Base-by-base conservation (phyloP, 2,888 invertebrate species). In the Drosophila borealis region DNA sequence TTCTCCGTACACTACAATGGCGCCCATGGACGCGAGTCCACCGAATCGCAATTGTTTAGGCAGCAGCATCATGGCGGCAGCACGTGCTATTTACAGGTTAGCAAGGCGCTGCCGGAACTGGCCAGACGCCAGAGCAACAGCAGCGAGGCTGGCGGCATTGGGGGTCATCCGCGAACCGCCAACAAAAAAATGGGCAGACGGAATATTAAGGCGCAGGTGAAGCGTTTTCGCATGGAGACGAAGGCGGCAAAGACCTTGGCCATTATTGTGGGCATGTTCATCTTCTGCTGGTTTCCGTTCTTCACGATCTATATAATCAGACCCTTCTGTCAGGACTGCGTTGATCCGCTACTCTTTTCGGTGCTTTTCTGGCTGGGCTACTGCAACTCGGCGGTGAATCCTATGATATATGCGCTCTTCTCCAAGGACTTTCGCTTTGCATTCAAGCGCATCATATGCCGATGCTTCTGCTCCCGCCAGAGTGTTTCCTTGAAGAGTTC, bases 361-460 rank as follows among this genome's bases (percentile, higher is more conserved):
- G 95, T 98, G 33, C 95, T 98, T 19, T 98, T 99, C 93, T 99
- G 99, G 98, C 94, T 99, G 72, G 99, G 99, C 2, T 99, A 99
- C 93, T 98, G 98, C 93, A 99, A 99, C 93, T 98, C 98, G 1
- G 98, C 98, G 4, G 96, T 98, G 80, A 99, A 98, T 92, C 98
- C 98, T 0, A 95, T 97, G 91, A 98, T 98, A 75, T 98, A 98
- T 92, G 98, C 98, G 5, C 94, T 98, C 66, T 98, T 98, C 93
- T 98, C 98, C 53, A 97, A 97, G 92, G 98, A 98, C 93, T 98
- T 98, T 93, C 95, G 98, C 69, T 97, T 96, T 91, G 98, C 98
- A 25, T 98, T 98, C 93, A 97, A 97, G 92, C 95, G 96, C 80
- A 97, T 98, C 80, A 96, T 98, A 80, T 97, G 97, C 93, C 95